These are phyloP conservation scores for Halcyon leucocephala DNA, from an alignment of 2,797 vertebrate species.

Conservation along the genomic window DNA sequence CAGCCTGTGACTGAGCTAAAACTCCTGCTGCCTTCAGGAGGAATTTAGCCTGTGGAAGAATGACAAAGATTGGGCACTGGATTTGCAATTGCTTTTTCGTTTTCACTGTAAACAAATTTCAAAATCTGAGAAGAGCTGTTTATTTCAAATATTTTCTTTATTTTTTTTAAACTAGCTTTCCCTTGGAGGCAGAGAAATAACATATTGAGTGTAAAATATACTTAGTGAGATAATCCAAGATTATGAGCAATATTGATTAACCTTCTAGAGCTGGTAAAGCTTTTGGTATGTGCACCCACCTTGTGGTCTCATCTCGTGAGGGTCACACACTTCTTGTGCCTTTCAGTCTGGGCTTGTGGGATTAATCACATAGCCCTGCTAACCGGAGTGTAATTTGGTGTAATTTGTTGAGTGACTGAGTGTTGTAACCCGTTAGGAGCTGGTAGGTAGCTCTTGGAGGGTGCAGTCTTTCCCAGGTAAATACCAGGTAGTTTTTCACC, in stretches of 20 bases:
- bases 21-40: background rate
- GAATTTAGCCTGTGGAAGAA: slow-evolving; percentile 22
- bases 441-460: background rate
- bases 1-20: background rate
- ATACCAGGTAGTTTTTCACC: background rate
- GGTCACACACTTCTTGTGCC: background rate
- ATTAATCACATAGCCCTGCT: background rate
- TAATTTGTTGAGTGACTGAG: slow-evolving; percentile 4
- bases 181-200: background rate
- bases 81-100: background rate
- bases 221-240: background rate
- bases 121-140: background rate
- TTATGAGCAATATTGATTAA: slow-evolving; percentile 10
- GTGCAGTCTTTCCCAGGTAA: background rate
- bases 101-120: slow-evolving; percentile 17
- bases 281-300: background rate
- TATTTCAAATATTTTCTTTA: background rate
- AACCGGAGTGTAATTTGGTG: background rate
- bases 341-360: background rate
- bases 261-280: background rate
- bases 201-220: background rate
- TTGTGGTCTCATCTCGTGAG: background rate
- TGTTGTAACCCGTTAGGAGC: slow-evolving; percentile 16
- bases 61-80: background rate
- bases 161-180: background rate